Evolutionary conservation across 2,113 vertebrate genomes (phyloP).

Genomic region (Aythya baeri): DNA sequence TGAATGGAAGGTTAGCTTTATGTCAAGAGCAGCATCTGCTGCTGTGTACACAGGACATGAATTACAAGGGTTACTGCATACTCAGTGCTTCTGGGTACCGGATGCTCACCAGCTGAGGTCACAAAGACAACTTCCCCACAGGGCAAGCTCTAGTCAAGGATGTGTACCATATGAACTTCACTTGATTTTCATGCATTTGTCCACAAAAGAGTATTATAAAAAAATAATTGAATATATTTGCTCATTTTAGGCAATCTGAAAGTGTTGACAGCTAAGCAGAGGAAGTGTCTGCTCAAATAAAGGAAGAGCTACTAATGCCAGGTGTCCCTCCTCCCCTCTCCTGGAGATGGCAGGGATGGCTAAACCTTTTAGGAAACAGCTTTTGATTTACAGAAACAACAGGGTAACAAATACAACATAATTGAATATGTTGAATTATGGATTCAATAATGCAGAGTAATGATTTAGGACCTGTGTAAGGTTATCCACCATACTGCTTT

Average conservation of each 20-base stretch:
- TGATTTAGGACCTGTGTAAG: not conserved
- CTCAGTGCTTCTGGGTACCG: not conserved
- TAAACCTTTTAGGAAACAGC: not conserved
- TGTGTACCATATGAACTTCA: not conserved
- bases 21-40: slow-evolving; percentile 36
- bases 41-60: not conserved
- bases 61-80: not conserved
- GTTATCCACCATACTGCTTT: not conserved
- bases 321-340: not conserved
- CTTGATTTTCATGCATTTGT: not conserved
- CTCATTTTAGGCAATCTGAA: not conserved
- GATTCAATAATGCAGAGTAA: too few species aligned
- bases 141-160: not conserved
- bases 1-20: not conserved
- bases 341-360: not conserved
- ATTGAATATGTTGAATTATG: not conserved
- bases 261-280: not conserved
- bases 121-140: not conserved
- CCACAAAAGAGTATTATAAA: not conserved
- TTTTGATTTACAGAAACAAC: not conserved
- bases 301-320: not conserved
- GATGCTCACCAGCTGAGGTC: slow-evolving; percentile 21
- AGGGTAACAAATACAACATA: not conserved
- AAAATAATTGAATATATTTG: not conserved
- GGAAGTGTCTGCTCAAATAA: not conserved